Base-by-base conservation (phyloP, 2,113 vertebrate genomes). In the Saccopteryx bilineata region DNA sequence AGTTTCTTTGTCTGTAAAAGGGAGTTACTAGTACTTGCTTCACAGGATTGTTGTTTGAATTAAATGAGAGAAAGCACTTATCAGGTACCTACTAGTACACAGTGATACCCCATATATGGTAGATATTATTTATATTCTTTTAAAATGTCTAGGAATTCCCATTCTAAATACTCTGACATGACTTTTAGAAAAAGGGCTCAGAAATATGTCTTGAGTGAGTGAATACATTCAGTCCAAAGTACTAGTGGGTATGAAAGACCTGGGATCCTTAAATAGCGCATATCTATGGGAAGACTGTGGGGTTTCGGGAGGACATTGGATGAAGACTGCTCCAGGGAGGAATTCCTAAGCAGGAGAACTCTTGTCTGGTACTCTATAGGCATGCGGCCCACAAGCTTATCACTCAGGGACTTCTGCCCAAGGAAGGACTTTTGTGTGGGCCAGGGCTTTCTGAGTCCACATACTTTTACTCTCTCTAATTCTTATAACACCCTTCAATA, bases 111-210 rank as follows among this genome's bases (percentile, higher is more conserved):
- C 61, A 54, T 93, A 81, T 84, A 19, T 81, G 48, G 23, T 74
- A 82, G 75, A 17, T 79, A 88, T 21, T 66, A 39, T 89, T 93
- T 85, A n/a, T 87, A 74, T 87, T 83, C 28, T 60, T 94, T 94
- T 46, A 74, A 83, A 84, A 65, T 58, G 13, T 23, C 26, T 79
- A 87, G 63, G 28, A 66, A 23, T 31, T 79, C 28, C 19, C 58
- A 75, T 75, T 86, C 39, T 87, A 69, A 92, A n/a, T 83, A n/a
- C 61, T 87, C 52, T 92, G 33, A 86, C 52, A 79, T 78, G 28
- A 48, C 52, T 93, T 63, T 90, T 48, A 75, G 52, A 90, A 79
- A 93, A 50, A n/a, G 56, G 48, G 65, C 65, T 66, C 65, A 66
- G 65, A 66, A 84, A 56, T 63, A 50, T 52, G 28, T 84, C 19